A percentile compares a stretch with the other conserved stretches of the same genome.
phyloP scores from a whole-genome alignment of 2,113 vertebrate species.

The Hystrix brachyura region DNA sequence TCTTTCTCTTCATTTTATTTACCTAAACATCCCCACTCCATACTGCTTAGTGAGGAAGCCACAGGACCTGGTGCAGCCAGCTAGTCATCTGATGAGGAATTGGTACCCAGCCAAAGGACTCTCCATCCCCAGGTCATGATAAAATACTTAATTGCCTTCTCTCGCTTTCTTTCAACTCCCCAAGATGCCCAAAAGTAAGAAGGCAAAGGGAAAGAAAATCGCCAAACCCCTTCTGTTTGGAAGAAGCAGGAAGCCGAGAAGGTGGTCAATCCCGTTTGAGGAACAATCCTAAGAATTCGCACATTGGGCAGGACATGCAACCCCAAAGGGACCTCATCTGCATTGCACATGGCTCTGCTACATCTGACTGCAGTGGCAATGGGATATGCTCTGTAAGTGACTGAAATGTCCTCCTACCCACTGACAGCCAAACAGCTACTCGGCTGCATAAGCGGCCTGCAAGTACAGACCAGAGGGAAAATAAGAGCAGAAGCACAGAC shows the following conservation, averaged over 20 bases:
- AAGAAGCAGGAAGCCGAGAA: neutral
- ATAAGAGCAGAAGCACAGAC: neutral
- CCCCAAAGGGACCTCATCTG: neutral
- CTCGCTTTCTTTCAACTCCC: neutral
- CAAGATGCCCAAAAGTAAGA: neutral
- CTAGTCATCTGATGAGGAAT: neutral
- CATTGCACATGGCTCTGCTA: neutral
- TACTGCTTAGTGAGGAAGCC: neutral
- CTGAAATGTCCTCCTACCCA: too few species aligned
- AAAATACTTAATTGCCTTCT: neutral
- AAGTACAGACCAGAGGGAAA: neutral
- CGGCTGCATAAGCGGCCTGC: neutral
- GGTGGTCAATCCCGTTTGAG: neutral
- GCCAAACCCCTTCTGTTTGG: neutral
- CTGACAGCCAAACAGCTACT: neutral
- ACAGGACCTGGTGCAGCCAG: neutral
- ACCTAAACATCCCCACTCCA: neutral
- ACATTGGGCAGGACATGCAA: neutral
- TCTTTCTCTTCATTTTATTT: conserved; percentile 17
- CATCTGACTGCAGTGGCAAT: neutral
- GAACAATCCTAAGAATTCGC: neutral
- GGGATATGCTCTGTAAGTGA: neutral
- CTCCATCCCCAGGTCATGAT: neutral
- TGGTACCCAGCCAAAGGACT: neutral
- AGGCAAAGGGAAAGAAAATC: neutral